These are phyloP conservation scores for Equus quagga DNA, from an alignment of 2,113 vertebrate species.

Conservation along the genomic window DNA sequence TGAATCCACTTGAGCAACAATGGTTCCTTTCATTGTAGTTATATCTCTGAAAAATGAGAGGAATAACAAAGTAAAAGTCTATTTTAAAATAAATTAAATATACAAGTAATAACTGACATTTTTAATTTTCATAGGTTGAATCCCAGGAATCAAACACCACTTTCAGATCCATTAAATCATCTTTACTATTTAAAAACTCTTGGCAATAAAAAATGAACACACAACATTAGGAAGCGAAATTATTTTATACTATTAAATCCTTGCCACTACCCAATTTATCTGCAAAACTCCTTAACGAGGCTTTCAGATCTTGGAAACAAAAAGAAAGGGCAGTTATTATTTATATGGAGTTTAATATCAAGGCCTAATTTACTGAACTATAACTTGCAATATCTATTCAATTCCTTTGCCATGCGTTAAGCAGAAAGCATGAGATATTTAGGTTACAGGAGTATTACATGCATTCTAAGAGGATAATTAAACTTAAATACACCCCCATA, in stretches of 20 bases:
- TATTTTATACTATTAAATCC: conserved; percentile 29
- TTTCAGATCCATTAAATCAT: not conserved
- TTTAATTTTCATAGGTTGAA: conserved; percentile 49
- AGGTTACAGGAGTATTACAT: not conserved
- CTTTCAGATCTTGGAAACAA: not conserved
- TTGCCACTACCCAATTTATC: not conserved
- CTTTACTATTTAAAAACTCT: conserved; percentile 26
- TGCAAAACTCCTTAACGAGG: conserved; percentile 28
- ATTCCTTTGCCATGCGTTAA: not conserved
- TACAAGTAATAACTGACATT: not conserved
- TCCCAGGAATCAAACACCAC: not conserved
- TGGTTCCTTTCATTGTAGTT: conserved; percentile 99
- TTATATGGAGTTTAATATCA: not conserved
- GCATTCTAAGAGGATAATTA: not conserved
- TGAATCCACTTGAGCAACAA: conserved; percentile 99
- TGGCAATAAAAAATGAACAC: not conserved
- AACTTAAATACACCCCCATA: not conserved
- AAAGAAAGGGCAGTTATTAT: not conserved
- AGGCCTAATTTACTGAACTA: not conserved
- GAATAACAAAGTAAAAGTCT: conserved; percentile 12
- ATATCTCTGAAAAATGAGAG: conserved; percentile 93
- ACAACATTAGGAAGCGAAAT: not conserved
- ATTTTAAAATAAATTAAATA: not conserved
- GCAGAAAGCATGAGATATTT: not conserved
- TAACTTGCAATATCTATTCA: not conserved